Base-by-base conservation (phyloP, 2,888 invertebrate genomes). In the Drosophila melanosoma region DNA sequence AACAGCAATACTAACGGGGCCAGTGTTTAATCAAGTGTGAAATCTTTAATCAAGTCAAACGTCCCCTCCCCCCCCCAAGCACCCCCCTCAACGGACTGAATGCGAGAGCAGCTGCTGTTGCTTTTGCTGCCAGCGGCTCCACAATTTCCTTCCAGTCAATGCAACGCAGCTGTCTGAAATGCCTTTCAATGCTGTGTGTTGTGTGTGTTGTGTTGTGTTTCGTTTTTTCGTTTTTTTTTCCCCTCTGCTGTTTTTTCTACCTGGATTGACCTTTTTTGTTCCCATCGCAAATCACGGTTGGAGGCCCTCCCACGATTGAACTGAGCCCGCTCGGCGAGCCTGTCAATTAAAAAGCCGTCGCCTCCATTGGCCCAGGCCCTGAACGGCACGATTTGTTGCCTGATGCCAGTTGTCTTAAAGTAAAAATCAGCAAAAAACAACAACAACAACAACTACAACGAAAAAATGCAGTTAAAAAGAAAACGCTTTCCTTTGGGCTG, bases 1-100 rank as follows among this genome's bases (percentile, higher is more conserved):
- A 40, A 53, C 36, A 36, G 11, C 26, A 57, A 40, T 57, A 33
- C 57, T 59, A 74, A 59, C 60, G 58, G 65, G 58, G 62, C 66
- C 70, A 61, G 52, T 79, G 82, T 68, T 81, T 82, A 85, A 87
- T 87, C 87, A 87, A 84, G 84, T 85, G 84, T 87, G 84, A 85
- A 87, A 85, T 85, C 84, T 82, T 84, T 84, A 85, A 85, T 85
- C 87, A 81, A 85, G 78, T 79, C 81, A 69, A 72, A 69, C 70
- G 59, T 53, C 45, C 49, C 56, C 59, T 42, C 33, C 32, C 54
- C 33, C 32, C 54, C 57, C 61, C 61, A 33, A 10, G 8, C 52
- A 6, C n/a, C 20, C 10, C 36, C 51, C 17, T 23, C 54, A 48
- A 48, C 58, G 33, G n/a, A 40, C 45, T 51, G 67, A 58, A 61